phyloP scores from a whole-genome alignment of 2,113 vertebrate genomes.

The Pyrgilauda ruficollis region DNA sequence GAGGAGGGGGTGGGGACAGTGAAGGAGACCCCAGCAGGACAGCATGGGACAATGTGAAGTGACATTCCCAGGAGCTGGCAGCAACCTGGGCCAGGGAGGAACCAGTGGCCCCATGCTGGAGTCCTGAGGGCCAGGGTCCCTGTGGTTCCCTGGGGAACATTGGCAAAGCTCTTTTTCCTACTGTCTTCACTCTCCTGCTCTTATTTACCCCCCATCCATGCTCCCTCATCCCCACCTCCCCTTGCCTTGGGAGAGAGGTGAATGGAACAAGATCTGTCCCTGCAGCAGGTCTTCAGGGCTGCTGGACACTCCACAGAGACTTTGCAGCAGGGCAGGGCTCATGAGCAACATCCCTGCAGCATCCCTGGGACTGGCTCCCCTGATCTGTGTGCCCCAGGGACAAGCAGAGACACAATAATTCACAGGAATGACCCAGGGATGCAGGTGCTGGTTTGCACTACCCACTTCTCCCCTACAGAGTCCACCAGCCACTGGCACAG shows the following conservation, averaged over 20 bases:
- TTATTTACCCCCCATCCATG: background rate
- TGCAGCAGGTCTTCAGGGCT: background rate
- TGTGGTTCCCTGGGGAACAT: background rate
- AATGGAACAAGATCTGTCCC: background rate
- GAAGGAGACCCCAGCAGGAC: conserved; percentile 43
- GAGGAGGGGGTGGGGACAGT: conserved; percentile 54
- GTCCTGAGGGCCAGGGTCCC: background rate
- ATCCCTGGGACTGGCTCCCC: background rate
- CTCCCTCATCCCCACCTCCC: background rate
- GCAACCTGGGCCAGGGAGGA: background rate
- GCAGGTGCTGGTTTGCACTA: background rate
- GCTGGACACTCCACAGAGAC: too few relatives aligned
- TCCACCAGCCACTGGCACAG: background rate
- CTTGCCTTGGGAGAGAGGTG: background rate
- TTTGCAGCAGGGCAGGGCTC: background rate
- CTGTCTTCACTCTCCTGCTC: background rate
- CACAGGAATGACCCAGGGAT: background rate
- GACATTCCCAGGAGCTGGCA: background rate
- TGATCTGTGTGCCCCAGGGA: background rate
- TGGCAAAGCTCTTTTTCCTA: background rate
- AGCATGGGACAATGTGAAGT: conserved; percentile 26
- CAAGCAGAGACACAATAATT: background rate
- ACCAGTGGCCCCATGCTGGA: background rate
- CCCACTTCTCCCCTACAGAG: fast-evolving
- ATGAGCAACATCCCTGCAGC: background rate